phyloP scores from a whole-genome alignment of 2,797 vertebrate genomes.

The Sebastes matsubarae region DNA sequence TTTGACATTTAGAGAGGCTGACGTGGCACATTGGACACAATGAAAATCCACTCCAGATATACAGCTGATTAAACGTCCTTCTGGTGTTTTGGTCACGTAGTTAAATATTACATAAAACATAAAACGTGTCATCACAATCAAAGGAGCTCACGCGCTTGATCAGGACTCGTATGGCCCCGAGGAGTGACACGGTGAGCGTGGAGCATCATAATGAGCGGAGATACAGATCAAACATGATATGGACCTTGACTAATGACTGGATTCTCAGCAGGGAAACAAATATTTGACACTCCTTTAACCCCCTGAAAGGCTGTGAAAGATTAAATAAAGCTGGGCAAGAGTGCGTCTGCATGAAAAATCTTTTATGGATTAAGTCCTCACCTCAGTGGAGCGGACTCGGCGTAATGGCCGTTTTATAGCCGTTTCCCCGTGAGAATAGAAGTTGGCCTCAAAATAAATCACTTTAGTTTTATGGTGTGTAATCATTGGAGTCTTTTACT shows the following conservation, averaged over 20 bases:
- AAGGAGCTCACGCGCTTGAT: slow-evolving; percentile 31
- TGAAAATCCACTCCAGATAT: background rate
- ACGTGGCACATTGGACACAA: no score
- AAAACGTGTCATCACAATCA: slow-evolving; percentile 2
- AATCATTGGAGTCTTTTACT: slow-evolving; percentile 5
- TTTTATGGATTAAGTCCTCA: slow-evolving; percentile 39
- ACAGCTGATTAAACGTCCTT: background rate
- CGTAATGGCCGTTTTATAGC: slow-evolving; percentile 33
- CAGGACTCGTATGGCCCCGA: background rate
- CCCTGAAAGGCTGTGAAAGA: slow-evolving; percentile 13
- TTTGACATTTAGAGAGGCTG: slow-evolving; percentile 3
- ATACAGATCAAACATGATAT: slow-evolving; percentile 34
- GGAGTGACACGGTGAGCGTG: background rate
- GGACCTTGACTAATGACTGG: slow-evolving; percentile 33
- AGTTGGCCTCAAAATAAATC: slow-evolving; percentile 32
- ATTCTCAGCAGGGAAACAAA: slow-evolving; percentile 36
- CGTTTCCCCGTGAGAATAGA: background rate
- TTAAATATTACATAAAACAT: slow-evolving; percentile 28
- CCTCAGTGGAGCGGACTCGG: background rate
- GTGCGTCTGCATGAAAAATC: slow-evolving; percentile 1
- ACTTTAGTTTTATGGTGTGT: slow-evolving; percentile 24
- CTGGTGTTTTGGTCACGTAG: background rate
- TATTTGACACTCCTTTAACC: slow-evolving; percentile 44
- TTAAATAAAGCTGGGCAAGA: slow-evolving; percentile 18
- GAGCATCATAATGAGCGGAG: slow-evolving; percentile 22